Evolutionary conservation across 1,140 invertebrate species (phyloP).

Genomic region (Caenorhabditis briggsae): DNA sequence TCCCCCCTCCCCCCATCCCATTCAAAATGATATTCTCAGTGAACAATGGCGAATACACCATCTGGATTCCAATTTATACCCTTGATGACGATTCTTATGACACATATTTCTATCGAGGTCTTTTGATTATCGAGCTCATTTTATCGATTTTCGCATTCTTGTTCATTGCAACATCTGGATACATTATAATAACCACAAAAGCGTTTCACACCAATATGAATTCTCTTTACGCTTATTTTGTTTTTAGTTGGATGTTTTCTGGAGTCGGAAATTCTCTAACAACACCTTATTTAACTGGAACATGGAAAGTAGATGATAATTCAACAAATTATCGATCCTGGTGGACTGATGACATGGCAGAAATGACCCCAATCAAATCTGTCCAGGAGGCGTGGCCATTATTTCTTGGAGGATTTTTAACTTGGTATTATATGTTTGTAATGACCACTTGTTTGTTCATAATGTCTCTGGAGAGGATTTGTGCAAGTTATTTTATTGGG

Average conservation of each 20-base stretch:
- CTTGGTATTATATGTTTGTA: conserved; percentile 25
- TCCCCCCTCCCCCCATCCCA: too few species aligned
- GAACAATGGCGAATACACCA: not conserved
- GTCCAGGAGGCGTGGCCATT: not conserved
- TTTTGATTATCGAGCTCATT: not conserved
- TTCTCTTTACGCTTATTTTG: not conserved
- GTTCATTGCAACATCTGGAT: not conserved
- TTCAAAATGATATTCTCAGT: not conserved
- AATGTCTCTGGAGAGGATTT: not conserved
- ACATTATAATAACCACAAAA: not conserved
- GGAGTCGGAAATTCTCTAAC: not conserved
- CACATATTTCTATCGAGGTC: not conserved
- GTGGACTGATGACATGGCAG: not conserved
- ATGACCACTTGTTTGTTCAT: conserved; percentile 17
- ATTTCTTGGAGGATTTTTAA: not conserved
- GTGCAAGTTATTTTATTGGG: conserved; percentile 6
- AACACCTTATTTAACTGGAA: not conserved
- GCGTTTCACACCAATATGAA: conserved; percentile 24
- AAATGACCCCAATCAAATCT: not conserved
- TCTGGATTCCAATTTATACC: conserved; percentile 16
- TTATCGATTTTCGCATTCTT: not conserved
- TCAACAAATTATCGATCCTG: not conserved
- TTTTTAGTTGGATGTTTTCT: not conserved
- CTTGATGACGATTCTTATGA: not conserved
- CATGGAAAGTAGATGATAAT: not conserved